Base-by-base conservation (phyloP, 1,140 invertebrate species). In the Calliphora vicina region DNA sequence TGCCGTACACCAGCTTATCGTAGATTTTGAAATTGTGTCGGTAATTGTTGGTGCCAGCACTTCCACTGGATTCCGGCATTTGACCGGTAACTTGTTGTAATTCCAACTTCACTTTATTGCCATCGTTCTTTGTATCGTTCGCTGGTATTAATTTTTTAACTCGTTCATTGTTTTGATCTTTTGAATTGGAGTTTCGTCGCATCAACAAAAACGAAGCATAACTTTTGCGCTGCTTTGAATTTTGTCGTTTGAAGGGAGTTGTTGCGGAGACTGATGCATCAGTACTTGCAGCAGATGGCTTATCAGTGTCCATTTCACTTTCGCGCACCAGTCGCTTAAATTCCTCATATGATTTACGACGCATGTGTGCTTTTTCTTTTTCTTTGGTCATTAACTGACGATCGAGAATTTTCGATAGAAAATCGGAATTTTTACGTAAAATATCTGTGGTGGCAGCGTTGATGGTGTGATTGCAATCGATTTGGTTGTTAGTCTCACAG, bases 321-420 rank as follows among this genome's bases (percentile, higher is more conserved):
- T 90, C 89, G 82, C 85, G 88, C 74, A 90, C 88, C 67, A 90
- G 83, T 74, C 86, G 87, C 81, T 91, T 91, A 61, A 91, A 91
- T 86, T 91, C 90, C 84, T 91, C 90, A 82, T 90, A 90, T 23
- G 90, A 91, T 80, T 90, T 91, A 83, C 90, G 88, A 57, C 90
- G 88, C 61, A 87, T 86, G 78, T 90, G 88, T 72, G 89, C 88
- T 73, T 90, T 90, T 83, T 87, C 89, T 45, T 88, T 87, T 13
- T 85, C 84, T 83, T 89, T 87, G 83, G 88, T 87, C 82, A 86
- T 85, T 86, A 90, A 84, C 76, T 90, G 86, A 27, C 89, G 87
- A 87, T 90, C 88, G 83, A 90, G 88, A 86, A 90, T 90, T 82
- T 87, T 87, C 74, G 88, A 90, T 87, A 90, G 87, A 87, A 88